A percentile compares a stretch with the other conserved stretches of the same genome.
Evolutionary conservation across 2,113 vertebrate species (phyloP).

Genomic region (Natator depressus): DNA sequence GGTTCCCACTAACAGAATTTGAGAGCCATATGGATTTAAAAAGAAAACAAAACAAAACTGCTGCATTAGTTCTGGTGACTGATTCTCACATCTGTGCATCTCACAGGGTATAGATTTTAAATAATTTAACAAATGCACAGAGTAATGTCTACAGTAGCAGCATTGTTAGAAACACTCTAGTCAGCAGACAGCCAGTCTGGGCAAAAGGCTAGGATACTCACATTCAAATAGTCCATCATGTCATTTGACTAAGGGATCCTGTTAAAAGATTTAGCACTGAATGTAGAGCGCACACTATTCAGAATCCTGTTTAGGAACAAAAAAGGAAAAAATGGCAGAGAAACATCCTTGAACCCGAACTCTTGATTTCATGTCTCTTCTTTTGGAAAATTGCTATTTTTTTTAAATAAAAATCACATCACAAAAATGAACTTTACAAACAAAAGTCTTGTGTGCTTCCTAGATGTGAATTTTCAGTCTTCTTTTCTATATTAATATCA

Average conservation of each 20-base stretch:
- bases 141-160: constrained; percentile 53
- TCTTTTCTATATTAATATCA: not conserved
- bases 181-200: constrained; percentile 74
- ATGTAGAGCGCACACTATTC: constrained; percentile 8
- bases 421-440: not conserved
- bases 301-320: not conserved
- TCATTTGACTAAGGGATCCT: constrained; percentile 54
- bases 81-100: constrained; percentile 43
- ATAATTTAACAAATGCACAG: constrained; percentile 57
- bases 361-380: not conserved
- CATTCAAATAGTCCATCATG: constrained; percentile 61
- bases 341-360: not conserved
- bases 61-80: constrained; percentile 29
- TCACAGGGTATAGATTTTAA: constrained; percentile 53
- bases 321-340: not conserved
- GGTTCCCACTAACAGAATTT: not conserved
- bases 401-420: not conserved
- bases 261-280: constrained; percentile 40
- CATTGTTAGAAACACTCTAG: constrained; percentile 52
- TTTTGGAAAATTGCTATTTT: not conserved
- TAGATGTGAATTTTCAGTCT: not conserved
- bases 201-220: constrained; percentile 40
- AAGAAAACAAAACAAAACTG: not conserved
- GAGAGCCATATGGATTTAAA: not conserved
- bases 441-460: not conserved